A percentile compares a stretch with the other conserved stretches of the same genome.
These are phyloP conservation scores for Grus americana DNA, from an alignment of 2,113 vertebrate genomes.

Conservation along the genomic window DNA sequence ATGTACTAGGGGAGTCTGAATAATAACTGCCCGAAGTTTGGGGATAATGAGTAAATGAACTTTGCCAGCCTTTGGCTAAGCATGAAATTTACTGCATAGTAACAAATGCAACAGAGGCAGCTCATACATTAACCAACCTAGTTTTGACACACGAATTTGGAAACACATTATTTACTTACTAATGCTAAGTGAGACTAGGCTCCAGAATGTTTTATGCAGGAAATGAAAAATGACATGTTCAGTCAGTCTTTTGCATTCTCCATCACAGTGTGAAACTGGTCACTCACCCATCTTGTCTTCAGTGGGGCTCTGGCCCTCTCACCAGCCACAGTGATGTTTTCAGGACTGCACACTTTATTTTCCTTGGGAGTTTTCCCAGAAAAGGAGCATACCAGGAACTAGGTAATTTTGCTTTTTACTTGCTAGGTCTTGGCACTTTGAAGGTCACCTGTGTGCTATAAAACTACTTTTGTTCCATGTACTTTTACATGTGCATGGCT, in stretches of 20 bases:
- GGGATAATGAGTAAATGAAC: conserved; percentile 63
- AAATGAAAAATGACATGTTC: background rate
- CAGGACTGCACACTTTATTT: background rate
- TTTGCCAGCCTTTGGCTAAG: conserved; percentile 54
- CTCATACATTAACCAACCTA: background rate
- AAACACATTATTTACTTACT: background rate
- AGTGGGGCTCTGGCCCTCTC: background rate
- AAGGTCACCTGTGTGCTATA: background rate
- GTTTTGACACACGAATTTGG: conserved; percentile 8
- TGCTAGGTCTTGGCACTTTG: background rate
- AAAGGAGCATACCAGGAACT: background rate
- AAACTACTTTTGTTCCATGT: background rate
- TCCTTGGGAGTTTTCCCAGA: background rate
- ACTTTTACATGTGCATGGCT: background rate
- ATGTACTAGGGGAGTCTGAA: conserved; percentile 17
- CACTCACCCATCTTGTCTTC: background rate
- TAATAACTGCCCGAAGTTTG: conserved; percentile 9
- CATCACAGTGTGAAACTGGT: background rate
- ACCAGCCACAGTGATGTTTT: rapidly evolving
- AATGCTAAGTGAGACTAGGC: background rate
- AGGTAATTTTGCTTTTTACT: background rate
- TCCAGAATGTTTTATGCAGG: background rate
- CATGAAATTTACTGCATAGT: conserved; percentile 43
- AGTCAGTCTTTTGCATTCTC: background rate
- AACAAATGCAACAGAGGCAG: conserved; percentile 10